Percentiles rank a stretch among this genome's conserved stretches.
Conservation (phyloP, 2,113 vertebrate genomes). For the Sterrhoptilus dennistouni region DNA sequence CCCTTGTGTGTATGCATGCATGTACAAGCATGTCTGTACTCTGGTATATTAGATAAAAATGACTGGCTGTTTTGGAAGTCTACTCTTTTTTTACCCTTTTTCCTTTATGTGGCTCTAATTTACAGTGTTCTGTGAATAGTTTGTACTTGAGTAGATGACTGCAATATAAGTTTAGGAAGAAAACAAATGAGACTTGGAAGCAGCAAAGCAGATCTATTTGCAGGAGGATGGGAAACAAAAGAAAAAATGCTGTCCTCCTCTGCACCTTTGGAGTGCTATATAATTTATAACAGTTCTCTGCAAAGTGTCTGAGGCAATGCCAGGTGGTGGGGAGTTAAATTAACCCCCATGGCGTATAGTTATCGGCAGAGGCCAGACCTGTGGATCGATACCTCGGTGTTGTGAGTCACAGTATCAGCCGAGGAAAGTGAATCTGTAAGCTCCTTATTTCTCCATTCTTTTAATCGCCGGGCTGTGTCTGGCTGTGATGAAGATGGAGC, state of each 20-base stretch:
- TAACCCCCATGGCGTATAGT: constrained; percentile 44
- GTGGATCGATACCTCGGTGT: constrained; percentile 43
- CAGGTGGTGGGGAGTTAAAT: constrained; percentile 54
- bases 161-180: constrained; percentile 29
- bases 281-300: constrained; percentile 55
- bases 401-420: constrained; percentile 17
- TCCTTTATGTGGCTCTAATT: neutral
- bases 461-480: constrained; percentile 43
- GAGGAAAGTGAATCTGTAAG: constrained; percentile 53
- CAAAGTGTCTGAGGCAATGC: constrained; percentile 41
- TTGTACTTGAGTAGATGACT: neutral
- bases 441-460: constrained; percentile 70
- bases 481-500: constrained; percentile 70
- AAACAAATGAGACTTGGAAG: constrained; percentile 39
- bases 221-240: constrained; percentile 19
- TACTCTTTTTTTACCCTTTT: neutral
- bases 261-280: constrained; percentile 1
- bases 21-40: neutral
- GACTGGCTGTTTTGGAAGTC: neutral
- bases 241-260: neutral
- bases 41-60: neutral
- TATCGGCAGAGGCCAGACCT: constrained; percentile 62
- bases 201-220: neutral
- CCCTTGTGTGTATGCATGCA: neutral
- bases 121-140: neutral